Conservation (phyloP, 2,113 vertebrate genomes). For the Abramis brama region DNA sequence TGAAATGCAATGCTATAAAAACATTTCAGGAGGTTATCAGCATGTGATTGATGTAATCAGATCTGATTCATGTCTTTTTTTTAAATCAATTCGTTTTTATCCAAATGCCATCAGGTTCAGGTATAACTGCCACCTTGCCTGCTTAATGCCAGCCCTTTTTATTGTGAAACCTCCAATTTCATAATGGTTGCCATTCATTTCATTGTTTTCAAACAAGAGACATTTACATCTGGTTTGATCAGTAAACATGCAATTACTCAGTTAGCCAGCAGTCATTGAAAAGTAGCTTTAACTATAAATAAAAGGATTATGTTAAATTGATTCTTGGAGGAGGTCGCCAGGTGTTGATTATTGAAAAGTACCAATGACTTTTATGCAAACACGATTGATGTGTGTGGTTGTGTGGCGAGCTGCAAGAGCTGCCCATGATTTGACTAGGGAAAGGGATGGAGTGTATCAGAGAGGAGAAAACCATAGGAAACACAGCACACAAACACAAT, state of each 20-base stretch:
- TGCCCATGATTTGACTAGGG: constrained; percentile 68
- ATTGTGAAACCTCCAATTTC: not conserved
- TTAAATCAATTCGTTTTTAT: not conserved
- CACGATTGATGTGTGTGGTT: constrained; percentile 47
- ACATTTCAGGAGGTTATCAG: not conserved
- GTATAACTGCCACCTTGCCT: not conserved
- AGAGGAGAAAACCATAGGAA: constrained; percentile 41
- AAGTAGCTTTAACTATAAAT: not conserved
- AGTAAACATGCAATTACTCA: not conserved
- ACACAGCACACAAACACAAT: constrained; percentile 66
- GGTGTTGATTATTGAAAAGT: constrained; percentile 7
- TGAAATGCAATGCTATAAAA: not conserved
- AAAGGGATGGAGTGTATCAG: constrained; percentile 46
- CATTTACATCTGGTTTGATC: not conserved
- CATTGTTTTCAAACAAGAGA: not conserved
- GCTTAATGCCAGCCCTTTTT: not conserved
- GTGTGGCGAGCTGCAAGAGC: constrained; percentile 38
- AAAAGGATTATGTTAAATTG: not conserved
- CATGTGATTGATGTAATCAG: constrained; percentile 12
- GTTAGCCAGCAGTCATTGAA: not conserved
- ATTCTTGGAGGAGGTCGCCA: not conserved
- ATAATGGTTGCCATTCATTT: not conserved
- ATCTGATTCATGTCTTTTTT: not conserved
- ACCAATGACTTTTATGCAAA: not conserved
- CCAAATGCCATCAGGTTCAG: constrained; percentile 1